Evolutionary conservation across 2,797 vertebrate genomes (phyloP), one percentile per base, ranked within the genome.

Genomic region (Tympanoctomys barrerae): DNA sequence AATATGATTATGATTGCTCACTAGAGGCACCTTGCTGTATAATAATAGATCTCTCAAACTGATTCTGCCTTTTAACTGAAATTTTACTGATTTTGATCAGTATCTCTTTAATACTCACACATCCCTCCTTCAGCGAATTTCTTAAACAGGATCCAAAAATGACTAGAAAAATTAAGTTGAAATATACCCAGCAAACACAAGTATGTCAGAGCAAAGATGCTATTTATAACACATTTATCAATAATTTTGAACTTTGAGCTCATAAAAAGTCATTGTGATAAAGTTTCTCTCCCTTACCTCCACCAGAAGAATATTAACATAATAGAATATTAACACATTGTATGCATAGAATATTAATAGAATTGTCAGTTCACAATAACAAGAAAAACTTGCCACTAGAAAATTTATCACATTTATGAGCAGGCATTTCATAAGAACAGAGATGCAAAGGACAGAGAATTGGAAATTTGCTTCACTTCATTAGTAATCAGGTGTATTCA

Each of bases 151-250:
- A n/a, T 22, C 33, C 36, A n/a, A n/a, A 62, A 42, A 1, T 57
- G 11, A 64, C 24, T 7, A 42, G 11, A 18, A 73, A 68, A 86
- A 52, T 78, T 78, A 89, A 66, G 7, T 39, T 21, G 39, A 57
- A 80, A 4, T 31, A 36, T 62, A 33, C 24, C 4, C 57, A 73
- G 33, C 2, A 93, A 52, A 62, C 39, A 70, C 18, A 71, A 82
- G 39, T 5, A n/a, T 21, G 24, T 31, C 18, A 49, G 24, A 10
- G 1, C 0, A 62, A 1, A 80, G 1, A 33, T 49, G n/a, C 0
- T n/a, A 31, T 16, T 66, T 46, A 5, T 22, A 57, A 54, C 4
- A 54, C 21, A 21, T 83, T 5, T 22, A 46, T 4, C 36, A 81
- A 84, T 57, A 18, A 11, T 13, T 54, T 54, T 57, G 14, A 57